Evolutionary conservation across 37 sponge, comb jelly and placozoan genomes (phyloP).

Genomic region (Halichondria panicea): DNA sequence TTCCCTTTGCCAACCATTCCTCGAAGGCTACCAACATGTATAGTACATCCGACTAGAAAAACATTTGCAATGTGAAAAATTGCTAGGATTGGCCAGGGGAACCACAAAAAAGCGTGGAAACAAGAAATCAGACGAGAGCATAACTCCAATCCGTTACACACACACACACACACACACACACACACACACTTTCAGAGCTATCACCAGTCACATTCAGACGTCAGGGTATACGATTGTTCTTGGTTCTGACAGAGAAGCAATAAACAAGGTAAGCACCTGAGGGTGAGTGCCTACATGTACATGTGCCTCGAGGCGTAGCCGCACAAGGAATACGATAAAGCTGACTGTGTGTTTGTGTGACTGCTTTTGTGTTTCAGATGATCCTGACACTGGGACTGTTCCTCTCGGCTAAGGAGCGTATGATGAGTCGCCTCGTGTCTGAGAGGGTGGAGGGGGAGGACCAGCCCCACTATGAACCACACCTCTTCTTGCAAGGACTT

Average conservation of each 20-base stretch:
- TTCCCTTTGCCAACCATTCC: too few relatives aligned
- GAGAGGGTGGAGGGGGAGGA: neutral
- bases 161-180: neutral
- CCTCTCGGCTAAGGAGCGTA: constrained; percentile 61
- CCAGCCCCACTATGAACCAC: constrained; percentile 38
- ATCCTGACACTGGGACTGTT: constrained; percentile 75
- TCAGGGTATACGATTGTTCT: constrained; percentile 65
- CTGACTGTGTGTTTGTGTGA: constrained; percentile 2
- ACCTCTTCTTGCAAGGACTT: constrained; percentile 71
- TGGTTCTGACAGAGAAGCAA: constrained; percentile 19
- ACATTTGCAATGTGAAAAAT: too few relatives aligned
- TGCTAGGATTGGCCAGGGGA: too few relatives aligned
- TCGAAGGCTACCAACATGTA: too few relatives aligned
- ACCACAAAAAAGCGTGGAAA: too few relatives aligned
- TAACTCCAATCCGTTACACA: too few relatives aligned
- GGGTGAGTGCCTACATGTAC: too few relatives aligned
- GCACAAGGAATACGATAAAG: too few relatives aligned
- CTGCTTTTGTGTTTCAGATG: constrained; percentile 50
- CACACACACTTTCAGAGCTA: constrained; percentile 34
- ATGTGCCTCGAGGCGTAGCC: too few relatives aligned
- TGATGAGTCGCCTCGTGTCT: constrained; percentile 43
- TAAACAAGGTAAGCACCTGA: constrained; percentile 65
- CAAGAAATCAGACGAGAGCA: too few relatives aligned
- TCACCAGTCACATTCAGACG: constrained; percentile 66
- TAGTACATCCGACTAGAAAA: too few relatives aligned